Base-by-base conservation (phyloP, 2,113 vertebrate species). In the Ornithorhynchus anatinus region DNA sequence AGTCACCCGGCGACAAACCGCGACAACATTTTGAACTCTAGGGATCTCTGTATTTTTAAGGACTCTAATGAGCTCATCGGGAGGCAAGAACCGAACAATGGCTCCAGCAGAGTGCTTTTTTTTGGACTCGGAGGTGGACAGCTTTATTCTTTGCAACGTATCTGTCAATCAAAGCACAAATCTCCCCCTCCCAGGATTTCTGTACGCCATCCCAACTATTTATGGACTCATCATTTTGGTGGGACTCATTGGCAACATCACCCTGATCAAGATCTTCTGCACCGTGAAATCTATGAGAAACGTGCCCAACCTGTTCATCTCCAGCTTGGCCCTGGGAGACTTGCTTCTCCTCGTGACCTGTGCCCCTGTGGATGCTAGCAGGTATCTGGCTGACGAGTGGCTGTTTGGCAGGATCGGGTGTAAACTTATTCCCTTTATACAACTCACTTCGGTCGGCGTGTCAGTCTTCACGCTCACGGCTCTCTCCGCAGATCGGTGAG, bases 401-500 rank as follows among this genome's bases (percentile, higher is more conserved):
- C 90, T 99, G 23, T 99, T 99, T 11, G 97, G 98, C 31, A 93
- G 97, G 63, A 85, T 94, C 43, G 98, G 97, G 39, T 99, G 98
- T 86, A 99, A 99, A 87, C 93, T 99, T 75, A 97, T 99, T 60
- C 95, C 98, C 42, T 99, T 98, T 85, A 96, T 99, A 47, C 98
- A 99, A 89, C 95, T 99, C 38, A 99, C 97, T 27, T 99, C 98
- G 1, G 96, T 99, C 3, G 98, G 98, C 45, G 97, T 99, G 64
- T 99, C 98, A 20, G 97, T 99, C 75, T 99, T 99, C 79, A 99
- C 98, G 1, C 95, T 99, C 69, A 99, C 96, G 3, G 97, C 97
- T 22, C 94, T 99, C 56, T 97, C 97, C 0, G 98, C 97, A 44
- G 98, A 99, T 94, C 97, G 98, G 98, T 99, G 94, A 90, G 91